A percentile compares a stretch with the other conserved stretches of the same genome.
Evolutionary conservation across 2,888 invertebrate genomes (phyloP).

Genomic region (Drosophila engyochracea): DNA sequence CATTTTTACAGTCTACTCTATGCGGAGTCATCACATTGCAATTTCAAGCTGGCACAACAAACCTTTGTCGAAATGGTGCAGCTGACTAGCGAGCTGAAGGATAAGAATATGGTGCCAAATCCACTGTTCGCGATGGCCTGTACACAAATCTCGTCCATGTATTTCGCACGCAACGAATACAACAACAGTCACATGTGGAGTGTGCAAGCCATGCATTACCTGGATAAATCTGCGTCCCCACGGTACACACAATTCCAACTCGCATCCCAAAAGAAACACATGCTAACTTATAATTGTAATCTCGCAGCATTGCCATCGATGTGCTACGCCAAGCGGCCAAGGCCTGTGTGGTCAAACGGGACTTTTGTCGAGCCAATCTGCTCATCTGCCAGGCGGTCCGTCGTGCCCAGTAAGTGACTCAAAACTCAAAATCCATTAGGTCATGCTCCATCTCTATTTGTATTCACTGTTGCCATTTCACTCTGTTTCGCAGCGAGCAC

Average conservation of each 20-base stretch:
- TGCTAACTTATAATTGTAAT: not conserved
- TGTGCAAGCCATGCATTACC: conserved; percentile 89
- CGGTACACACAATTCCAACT: conserved; percentile 84
- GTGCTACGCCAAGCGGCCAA: conserved; percentile 94
- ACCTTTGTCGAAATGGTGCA: conserved; percentile 88
- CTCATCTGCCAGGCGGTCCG: conserved; percentile 93
- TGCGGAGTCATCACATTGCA: conserved; percentile 93
- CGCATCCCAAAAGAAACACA: not conserved
- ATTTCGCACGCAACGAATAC: conserved; percentile 94
- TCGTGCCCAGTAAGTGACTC: conserved; percentile 80
- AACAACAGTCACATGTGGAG: conserved; percentile 93
- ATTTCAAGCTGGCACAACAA: conserved; percentile 91
- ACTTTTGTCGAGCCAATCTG: conserved; percentile 92
- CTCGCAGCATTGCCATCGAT: conserved; percentile 89
- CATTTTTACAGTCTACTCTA: conserved; percentile 89
- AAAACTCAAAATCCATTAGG: not conserved
- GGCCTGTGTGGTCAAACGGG: conserved; percentile 95
- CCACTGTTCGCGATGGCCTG: conserved; percentile 90
- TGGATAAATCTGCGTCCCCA: conserved; percentile 88
- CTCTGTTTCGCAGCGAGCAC: conserved; percentile 65
- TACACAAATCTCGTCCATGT: conserved; percentile 93
- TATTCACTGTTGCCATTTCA: not conserved
- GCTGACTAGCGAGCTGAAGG: conserved; percentile 86
- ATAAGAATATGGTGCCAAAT: conserved; percentile 79
- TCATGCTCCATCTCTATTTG: not conserved